These are phyloP conservation scores for Abrostola tripartita DNA, from an alignment of 2,888 invertebrate species.

Conservation along the genomic window DNA sequence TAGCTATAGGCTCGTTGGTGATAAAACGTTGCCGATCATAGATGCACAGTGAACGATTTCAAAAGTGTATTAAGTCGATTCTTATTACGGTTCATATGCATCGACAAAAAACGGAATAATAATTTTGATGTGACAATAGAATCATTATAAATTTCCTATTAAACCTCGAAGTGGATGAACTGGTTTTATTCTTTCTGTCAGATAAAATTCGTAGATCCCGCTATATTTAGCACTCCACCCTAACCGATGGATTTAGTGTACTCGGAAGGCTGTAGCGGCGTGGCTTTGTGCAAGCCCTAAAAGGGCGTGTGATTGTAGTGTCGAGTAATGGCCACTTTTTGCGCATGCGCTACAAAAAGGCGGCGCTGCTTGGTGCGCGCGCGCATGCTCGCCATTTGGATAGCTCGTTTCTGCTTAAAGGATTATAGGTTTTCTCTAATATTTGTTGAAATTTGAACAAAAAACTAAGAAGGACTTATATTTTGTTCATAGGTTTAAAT, in stretches of 20 bases:
- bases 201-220: slow-evolving; percentile 32
- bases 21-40: no score
- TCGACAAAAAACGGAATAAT: no score
- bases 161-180: no score
- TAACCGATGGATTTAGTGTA: slow-evolving; percentile 58
- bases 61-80: no score
- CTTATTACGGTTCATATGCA: no score
- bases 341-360: slow-evolving; percentile 76
- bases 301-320: slow-evolving; percentile 75
- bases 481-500: background rate
- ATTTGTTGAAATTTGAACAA: background rate
- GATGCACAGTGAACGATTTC: no score
- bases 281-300: slow-evolving; percentile 73
- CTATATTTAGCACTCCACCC: slow-evolving; percentile 56
- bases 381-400: slow-evolving; percentile 36
- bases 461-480: background rate
- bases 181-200: background rate
- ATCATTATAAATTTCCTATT: no score
- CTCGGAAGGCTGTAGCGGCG: slow-evolving; percentile 70
- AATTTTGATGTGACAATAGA: no score
- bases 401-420: slow-evolving; percentile 24
- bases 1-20: no score
- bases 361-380: slow-evolving; percentile 63
- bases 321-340: slow-evolving; percentile 77
- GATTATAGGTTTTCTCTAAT: slow-evolving; percentile 18